These are phyloP conservation scores for Alloplasta piceator DNA, from an alignment of 2,888 invertebrate genomes.

Conservation along the genomic window DNA sequence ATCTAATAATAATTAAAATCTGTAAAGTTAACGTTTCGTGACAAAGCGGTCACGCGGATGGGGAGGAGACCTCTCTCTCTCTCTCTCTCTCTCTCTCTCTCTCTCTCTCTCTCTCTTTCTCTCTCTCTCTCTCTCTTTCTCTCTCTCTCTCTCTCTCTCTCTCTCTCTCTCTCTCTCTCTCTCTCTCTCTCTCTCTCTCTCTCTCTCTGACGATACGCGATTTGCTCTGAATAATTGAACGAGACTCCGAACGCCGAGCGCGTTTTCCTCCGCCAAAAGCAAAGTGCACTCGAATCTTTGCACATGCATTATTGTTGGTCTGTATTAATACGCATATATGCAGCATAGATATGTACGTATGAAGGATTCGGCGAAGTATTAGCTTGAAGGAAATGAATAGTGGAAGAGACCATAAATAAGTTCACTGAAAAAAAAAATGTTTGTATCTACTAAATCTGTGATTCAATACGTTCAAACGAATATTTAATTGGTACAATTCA, in stretches of 20 bases:
- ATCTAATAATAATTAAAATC: slow-evolving; percentile 72
- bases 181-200: not conserved
- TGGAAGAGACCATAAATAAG: no score
- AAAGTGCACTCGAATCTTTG: slow-evolving; percentile 28
- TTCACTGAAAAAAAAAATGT: no score
- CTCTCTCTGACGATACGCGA: slow-evolving; percentile 43
- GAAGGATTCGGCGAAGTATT: no score
- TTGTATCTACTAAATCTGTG: no score
- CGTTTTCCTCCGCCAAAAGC: slow-evolving; percentile 34
- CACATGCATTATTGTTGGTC: not conserved
- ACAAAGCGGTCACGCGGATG: slow-evolving; percentile 65
- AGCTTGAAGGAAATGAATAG: no score
- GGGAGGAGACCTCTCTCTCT: not conserved
- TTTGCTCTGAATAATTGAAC: slow-evolving; percentile 67
- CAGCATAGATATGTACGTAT: slow-evolving; percentile 8
- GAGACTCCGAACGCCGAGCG: slow-evolving; percentile 60
- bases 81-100: not conserved
- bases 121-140: no score
- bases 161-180: not conserved
- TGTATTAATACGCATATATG: slow-evolving; percentile 17
- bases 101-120: no score
- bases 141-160: not conserved
- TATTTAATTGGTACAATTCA: no score
- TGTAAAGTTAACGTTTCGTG: slow-evolving; percentile 69
- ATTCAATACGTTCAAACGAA: no score